Evolutionary conservation across 2,797 vertebrate species (phyloP).

Genomic region (Manis pentadactyla): DNA sequence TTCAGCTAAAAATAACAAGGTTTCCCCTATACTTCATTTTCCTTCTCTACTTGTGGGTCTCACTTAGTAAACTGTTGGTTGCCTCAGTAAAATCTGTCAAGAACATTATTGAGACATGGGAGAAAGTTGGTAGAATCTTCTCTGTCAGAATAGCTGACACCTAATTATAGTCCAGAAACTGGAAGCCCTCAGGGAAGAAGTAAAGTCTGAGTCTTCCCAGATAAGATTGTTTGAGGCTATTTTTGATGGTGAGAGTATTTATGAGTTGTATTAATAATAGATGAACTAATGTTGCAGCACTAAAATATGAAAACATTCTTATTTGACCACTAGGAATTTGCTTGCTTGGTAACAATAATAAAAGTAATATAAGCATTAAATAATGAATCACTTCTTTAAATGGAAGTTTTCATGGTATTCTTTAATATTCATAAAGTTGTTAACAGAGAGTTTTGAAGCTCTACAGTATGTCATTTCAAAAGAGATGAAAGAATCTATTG

Average conservation of each 20-base stretch:
- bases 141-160: slow-evolving; percentile 83
- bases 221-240: slow-evolving; percentile 85
- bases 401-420: slow-evolving; percentile 10
- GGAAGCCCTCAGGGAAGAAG: slow-evolving; percentile 72
- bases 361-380: slow-evolving; percentile 83
- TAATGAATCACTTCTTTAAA: slow-evolving; percentile 76
- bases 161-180: slow-evolving; percentile 84
- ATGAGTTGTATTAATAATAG: slow-evolving; percentile 87
- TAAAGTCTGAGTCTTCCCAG: slow-evolving; percentile 77
- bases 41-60: slow-evolving; percentile 50
- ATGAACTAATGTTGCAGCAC: slow-evolving; percentile 78
- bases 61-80: slow-evolving; percentile 82
- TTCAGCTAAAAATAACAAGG: slow-evolving; percentile 70
- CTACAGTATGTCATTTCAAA: slow-evolving; percentile 42
- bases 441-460: slow-evolving; percentile 72
- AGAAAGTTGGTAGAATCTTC: slow-evolving; percentile 76
- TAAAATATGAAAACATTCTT: slow-evolving; percentile 82
- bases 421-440: slow-evolving; percentile 78
- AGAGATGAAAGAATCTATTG: slow-evolving; percentile 23
- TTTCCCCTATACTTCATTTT: not conserved
- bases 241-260: slow-evolving; percentile 84
- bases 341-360: slow-evolving; percentile 79
- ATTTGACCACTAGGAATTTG: slow-evolving; percentile 81
- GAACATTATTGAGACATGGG: slow-evolving; percentile 79
- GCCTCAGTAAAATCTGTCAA: slow-evolving; percentile 83